A percentile compares a stretch with the other conserved stretches of the same genome.
These are phyloP conservation scores for Steinernema feltiae DNA, from an alignment of 1,140 invertebrate species.

Conservation along the genomic window DNA sequence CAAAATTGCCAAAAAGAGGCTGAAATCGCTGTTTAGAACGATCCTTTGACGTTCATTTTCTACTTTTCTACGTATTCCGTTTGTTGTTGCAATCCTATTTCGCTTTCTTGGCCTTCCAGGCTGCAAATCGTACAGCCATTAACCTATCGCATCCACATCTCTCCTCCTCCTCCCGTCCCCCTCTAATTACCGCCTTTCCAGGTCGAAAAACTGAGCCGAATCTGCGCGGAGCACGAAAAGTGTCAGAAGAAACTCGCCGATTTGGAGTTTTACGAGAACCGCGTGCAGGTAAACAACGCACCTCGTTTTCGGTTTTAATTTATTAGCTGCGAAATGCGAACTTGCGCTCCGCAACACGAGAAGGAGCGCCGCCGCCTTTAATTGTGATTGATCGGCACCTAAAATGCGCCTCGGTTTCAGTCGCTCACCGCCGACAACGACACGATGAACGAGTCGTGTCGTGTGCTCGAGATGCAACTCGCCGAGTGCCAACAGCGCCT, in stretches of 20 bases:
- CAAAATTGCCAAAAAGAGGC: too few species aligned
- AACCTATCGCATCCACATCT: not conserved
- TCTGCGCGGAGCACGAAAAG: not conserved
- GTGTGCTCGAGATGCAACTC: not conserved
- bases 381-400: constrained; percentile 6
- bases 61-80: too few species aligned
- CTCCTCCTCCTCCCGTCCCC: not conserved
- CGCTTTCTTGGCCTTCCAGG: too few species aligned
- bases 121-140: too few species aligned
- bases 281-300: constrained; percentile 7
- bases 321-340: not conserved
- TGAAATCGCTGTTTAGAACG: too few species aligned
- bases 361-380: not conserved
- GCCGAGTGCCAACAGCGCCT: not conserved
- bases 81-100: too few species aligned
- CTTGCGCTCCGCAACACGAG: too few species aligned
- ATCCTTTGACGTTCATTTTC: too few species aligned
- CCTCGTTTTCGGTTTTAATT: not conserved
- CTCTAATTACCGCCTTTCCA: not conserved
- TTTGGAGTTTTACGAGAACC: constrained; percentile 1
- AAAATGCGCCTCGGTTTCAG: not conserved
- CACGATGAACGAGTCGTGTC: constrained; percentile 5
- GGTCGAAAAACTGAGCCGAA: not conserved
- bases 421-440: constrained; percentile 7
- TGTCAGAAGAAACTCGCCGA: constrained; percentile 2